phyloP scores from a whole-genome alignment of 1,140 invertebrate genomes.

The Drosophila micromelanica region DNA sequence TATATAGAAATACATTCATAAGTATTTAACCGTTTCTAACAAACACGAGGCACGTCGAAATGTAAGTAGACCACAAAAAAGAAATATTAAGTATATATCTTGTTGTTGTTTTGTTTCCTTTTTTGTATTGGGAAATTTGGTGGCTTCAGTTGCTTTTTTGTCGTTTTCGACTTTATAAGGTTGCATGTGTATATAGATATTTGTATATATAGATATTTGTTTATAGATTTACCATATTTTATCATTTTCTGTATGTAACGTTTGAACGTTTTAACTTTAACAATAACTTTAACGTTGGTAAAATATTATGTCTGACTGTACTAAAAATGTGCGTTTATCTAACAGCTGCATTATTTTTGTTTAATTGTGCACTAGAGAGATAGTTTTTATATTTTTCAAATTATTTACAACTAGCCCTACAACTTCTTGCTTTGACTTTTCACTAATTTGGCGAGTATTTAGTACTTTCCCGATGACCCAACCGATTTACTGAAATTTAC shows the following conservation, averaged over 20 bases:
- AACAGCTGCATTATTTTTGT: constrained; percentile 59
- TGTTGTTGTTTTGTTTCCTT: constrained; percentile 66
- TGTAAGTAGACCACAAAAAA: constrained; percentile 76
- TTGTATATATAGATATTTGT: constrained; percentile 61
- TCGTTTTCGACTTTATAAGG: constrained; percentile 68
- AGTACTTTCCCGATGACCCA: constrained; percentile 39
- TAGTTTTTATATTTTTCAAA: constrained; percentile 56
- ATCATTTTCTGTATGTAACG: constrained; percentile 31
- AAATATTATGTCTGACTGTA: constrained; percentile 59
- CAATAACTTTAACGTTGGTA: constrained; percentile 75
- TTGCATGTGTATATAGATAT: constrained; percentile 61
- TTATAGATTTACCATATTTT: constrained; percentile 45
- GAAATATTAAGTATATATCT: constrained; percentile 26
- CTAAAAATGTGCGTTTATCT: constrained; percentile 72
- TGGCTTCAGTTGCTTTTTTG: constrained; percentile 76
- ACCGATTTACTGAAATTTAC: constrained; percentile 83
- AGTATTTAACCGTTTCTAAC: constrained; percentile 79
- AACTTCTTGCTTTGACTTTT: constrained; percentile 54
- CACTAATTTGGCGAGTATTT: constrained; percentile 78
- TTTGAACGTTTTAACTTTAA: constrained; percentile 66
- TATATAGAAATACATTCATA: constrained; percentile 51
- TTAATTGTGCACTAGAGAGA: constrained; percentile 72
- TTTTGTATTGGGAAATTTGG: constrained; percentile 69
- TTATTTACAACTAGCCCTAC: constrained; percentile 78
- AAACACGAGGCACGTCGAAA: constrained; percentile 80